phyloP scores from a whole-genome alignment of 2,113 vertebrate genomes.

The Kryptolebias marmoratus region DNA sequence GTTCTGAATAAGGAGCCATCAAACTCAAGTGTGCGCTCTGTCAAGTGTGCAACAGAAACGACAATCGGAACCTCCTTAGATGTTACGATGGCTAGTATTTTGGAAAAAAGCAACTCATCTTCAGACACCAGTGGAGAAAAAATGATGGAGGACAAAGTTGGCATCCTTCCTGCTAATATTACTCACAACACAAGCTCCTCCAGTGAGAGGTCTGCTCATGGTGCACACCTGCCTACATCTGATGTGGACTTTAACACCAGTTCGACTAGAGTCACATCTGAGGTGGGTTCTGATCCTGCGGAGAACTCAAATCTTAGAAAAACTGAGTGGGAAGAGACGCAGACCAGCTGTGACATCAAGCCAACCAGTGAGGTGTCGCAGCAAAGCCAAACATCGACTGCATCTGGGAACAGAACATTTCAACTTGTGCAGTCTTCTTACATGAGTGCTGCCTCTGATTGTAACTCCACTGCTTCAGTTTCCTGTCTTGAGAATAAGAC shows the following conservation, averaged over 20 bases:
- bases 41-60: conserved; percentile 8
- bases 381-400: not conserved
- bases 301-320: not conserved
- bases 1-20: conserved; percentile 22
- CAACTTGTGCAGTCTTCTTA: not conserved
- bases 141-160: not conserved
- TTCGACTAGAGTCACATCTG: conserved; percentile 9
- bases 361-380: not conserved
- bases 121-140: conserved; percentile 11
- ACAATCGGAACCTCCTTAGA: conserved; percentile 26
- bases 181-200: conserved; percentile 42
- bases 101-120: conserved; percentile 24
- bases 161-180: conserved; percentile 27
- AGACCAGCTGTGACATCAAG: not conserved
- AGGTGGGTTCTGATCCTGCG: conserved; percentile 12
- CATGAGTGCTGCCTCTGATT: not conserved
- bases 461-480: not conserved
- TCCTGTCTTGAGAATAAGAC: conserved; percentile 24
- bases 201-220: conserved; percentile 12
- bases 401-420: conserved; percentile 29
- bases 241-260: not conserved
- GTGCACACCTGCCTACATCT: conserved; percentile 6
- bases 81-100: conserved; percentile 32
- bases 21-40: conserved; percentile 20
- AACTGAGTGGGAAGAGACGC: not conserved